A percentile compares a stretch with the other conserved stretches of the same genome.
These are phyloP conservation scores for Drosophila pachea DNA, from an alignment of 1,140 invertebrate genomes.

Conservation along the genomic window DNA sequence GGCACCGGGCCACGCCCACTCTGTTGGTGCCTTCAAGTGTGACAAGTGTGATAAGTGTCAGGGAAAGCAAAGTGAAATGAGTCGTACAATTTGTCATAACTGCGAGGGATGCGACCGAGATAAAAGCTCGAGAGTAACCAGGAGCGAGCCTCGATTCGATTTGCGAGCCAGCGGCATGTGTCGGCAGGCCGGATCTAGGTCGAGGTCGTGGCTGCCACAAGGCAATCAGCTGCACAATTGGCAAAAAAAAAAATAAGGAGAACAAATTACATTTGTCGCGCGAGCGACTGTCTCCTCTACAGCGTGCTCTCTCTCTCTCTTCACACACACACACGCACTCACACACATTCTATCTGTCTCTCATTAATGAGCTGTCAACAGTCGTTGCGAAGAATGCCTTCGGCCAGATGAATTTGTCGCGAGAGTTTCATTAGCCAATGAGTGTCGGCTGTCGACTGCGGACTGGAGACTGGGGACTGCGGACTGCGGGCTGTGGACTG, in stretches of 20 bases:
- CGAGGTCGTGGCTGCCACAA: constrained; percentile 37
- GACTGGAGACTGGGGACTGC: background rate
- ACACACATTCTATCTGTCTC: constrained; percentile 5
- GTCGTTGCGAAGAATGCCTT: constrained; percentile 23
- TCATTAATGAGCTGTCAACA: constrained; percentile 47
- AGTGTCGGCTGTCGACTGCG: background rate
- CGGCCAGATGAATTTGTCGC: constrained; percentile 33
- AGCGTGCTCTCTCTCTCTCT: background rate
- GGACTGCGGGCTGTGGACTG: background rate
- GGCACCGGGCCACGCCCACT: constrained; percentile 44
- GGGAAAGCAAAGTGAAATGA: constrained; percentile 32
- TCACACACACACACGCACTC: background rate
- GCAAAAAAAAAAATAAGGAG: constrained; percentile 12
- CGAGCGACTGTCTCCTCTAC: background rate
- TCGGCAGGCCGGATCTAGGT: constrained; percentile 17
- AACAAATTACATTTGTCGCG: constrained; percentile 24
- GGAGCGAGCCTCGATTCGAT: constrained; percentile 33
- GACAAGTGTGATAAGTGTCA: constrained; percentile 42
- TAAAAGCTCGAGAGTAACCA: constrained; percentile 7
- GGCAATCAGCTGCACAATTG: constrained; percentile 40
- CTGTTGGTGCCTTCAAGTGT: constrained; percentile 28
- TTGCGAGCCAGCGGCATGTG: constrained; percentile 19
- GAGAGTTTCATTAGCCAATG: constrained; percentile 37
- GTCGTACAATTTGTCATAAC: constrained; percentile 44
- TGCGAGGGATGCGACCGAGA: constrained; percentile 18